These are phyloP conservation scores for Meleagris gallopavo DNA, from an alignment of 2,113 vertebrate genomes.

Conservation along the genomic window DNA sequence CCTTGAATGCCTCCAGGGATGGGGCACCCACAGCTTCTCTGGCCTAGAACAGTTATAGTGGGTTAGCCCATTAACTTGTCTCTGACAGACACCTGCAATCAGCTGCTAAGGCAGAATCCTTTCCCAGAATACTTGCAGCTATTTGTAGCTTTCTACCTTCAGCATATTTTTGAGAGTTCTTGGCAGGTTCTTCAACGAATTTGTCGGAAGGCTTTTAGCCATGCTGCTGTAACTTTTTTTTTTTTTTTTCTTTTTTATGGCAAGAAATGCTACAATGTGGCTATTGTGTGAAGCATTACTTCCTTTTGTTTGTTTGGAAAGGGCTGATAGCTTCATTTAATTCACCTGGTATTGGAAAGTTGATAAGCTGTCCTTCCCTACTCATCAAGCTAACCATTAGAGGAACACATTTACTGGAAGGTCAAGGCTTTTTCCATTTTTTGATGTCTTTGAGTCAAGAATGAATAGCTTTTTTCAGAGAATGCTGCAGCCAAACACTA, in stretches of 20 bases:
- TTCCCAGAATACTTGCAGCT: not conserved
- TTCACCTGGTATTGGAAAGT: not conserved
- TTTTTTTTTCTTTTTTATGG: not conserved
- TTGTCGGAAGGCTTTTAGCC: not conserved
- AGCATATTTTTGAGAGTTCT: not conserved
- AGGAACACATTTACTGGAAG: not conserved
- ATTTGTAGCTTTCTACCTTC: not conserved
- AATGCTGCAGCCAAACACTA: not conserved
- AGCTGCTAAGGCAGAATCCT: not conserved
- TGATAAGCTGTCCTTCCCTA: not conserved
- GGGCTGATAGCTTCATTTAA: not conserved
- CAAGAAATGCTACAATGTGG: not conserved
- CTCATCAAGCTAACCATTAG: not conserved
- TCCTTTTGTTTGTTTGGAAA: slow-evolving; percentile 21
- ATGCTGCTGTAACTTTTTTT: not conserved
- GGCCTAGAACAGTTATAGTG: not conserved
- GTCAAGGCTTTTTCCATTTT: not conserved
- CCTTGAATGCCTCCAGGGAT: too few relatives aligned
- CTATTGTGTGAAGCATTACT: not conserved
- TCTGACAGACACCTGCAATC: not conserved
- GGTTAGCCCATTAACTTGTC: not conserved
- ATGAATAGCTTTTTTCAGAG: not conserved
- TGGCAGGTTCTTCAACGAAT: not conserved
- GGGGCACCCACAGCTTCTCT: too few relatives aligned
- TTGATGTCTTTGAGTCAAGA: not conserved